These are phyloP conservation scores for Uropetala carovei DNA, from an alignment of 2,888 invertebrate genomes.

Conservation along the genomic window DNA sequence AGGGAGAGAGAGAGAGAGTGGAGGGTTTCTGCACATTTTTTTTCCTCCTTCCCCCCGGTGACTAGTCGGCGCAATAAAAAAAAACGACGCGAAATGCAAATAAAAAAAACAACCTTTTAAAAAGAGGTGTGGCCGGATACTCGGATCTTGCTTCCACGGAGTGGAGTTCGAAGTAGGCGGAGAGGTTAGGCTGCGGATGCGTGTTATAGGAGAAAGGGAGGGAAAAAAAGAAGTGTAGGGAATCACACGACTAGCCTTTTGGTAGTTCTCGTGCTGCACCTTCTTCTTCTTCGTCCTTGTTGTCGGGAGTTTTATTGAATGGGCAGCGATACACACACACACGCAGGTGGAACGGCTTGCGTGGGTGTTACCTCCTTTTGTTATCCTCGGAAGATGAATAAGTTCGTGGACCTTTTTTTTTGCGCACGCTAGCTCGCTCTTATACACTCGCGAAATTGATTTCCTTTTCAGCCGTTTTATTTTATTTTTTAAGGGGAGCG, in stretches of 20 bases:
- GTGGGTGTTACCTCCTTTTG: background rate
- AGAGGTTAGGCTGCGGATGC: background rate
- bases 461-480: background rate
- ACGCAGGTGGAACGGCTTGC: background rate
- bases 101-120: background rate
- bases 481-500: too few relatives aligned
- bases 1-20: background rate
- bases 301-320: conserved; percentile 26
- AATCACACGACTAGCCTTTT: background rate
- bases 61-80: background rate
- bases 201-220: too few relatives aligned
- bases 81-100: background rate
- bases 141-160: background rate
- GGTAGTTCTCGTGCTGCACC: background rate
- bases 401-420: background rate
- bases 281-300: background rate
- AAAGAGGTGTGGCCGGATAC: conserved; percentile 14
- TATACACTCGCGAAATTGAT: conserved; percentile 38
- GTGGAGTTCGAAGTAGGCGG: too few relatives aligned
- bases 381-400: background rate
- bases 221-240: background rate
- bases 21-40: background rate
- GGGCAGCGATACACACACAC: background rate
- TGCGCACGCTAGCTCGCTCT: background rate
- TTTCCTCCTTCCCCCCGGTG: background rate